phyloP scores from a whole-genome alignment of 2,888 invertebrate species.

The Sycophila texana region DNA sequence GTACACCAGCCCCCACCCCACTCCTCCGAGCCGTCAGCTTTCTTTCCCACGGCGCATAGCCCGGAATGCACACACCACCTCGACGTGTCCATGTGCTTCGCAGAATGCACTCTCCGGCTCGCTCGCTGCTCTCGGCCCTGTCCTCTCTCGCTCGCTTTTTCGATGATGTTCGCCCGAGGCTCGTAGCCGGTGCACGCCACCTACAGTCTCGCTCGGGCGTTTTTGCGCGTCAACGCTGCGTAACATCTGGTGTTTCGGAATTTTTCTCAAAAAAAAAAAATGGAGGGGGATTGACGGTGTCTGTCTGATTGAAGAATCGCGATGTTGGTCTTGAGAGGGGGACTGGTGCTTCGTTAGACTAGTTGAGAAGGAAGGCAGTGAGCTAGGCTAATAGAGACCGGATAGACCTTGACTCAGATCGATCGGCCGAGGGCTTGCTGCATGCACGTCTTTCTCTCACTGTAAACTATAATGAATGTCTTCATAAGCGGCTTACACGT shows the following conservation, averaged over 20 bases:
- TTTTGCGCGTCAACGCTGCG: neutral
- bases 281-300: too few relatives aligned
- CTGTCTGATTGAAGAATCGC: too few relatives aligned
- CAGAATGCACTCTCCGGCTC: constrained; percentile 55
- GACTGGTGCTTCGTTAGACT: too few relatives aligned
- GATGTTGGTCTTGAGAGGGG: too few relatives aligned
- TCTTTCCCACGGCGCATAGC: constrained; percentile 56
- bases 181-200: constrained; percentile 47
- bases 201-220: constrained; percentile 30
- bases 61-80: constrained; percentile 62
- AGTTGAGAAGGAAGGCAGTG: neutral
- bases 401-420: constrained; percentile 46
- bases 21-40: neutral
- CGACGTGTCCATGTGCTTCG: constrained; percentile 35
- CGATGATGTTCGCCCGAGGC: constrained; percentile 8
- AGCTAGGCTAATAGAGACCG: constrained; percentile 6
- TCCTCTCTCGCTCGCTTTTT: constrained; percentile 21
- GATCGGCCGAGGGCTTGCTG: constrained; percentile 27
- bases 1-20: constrained; percentile 41
- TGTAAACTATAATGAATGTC: constrained; percentile 31
- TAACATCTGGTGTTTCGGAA: neutral
- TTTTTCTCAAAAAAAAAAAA: too few relatives aligned
- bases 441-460: neutral
- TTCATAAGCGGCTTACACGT: constrained; percentile 36
- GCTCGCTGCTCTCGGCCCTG: constrained; percentile 47